A percentile compares a stretch with the other conserved stretches of the same genome.
phyloP scores from a whole-genome alignment of 2,888 invertebrate species.

The Athrips mouffetella region DNA sequence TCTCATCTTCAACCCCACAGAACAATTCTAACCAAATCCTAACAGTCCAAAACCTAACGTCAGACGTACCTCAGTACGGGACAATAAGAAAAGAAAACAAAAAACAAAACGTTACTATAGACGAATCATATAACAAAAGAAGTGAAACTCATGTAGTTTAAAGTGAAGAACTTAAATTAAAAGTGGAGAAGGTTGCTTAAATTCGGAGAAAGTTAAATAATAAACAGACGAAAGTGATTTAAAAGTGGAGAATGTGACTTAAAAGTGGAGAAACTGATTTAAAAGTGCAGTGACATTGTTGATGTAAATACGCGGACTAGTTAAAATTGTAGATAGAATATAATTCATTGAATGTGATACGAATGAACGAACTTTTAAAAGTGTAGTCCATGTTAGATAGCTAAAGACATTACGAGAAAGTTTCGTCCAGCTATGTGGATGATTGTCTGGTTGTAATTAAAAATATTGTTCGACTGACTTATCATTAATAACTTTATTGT shows the following conservation, averaged over 20 bases:
- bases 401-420: conserved; percentile 24
- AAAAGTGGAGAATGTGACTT: not conserved
- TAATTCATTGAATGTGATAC: conserved; percentile 70
- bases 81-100: conserved; percentile 72
- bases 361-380: conserved; percentile 43
- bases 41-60: conserved; percentile 77
- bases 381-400: conserved; percentile 44
- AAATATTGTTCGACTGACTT: conserved; percentile 59
- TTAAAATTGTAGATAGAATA: conserved; percentile 65
- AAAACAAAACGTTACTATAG: conserved; percentile 74
- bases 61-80: conserved; percentile 74
- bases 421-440: conserved; percentile 25
- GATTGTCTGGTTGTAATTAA: conserved; percentile 48
- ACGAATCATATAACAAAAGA: conserved; percentile 65
- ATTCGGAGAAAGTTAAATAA: not conserved
- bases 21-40: conserved; percentile 75
- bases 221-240: not conserved
- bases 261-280: conserved; percentile 6
- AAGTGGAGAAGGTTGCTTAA: conserved; percentile 13
- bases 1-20: conserved; percentile 65
- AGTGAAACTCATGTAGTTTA: conserved; percentile 69
- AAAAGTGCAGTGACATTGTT: conserved; percentile 20
- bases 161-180: conserved; percentile 26
- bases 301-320: conserved; percentile 61
- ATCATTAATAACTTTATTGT: conserved; percentile 43